Evolutionary conservation across 2,888 invertebrate species (phyloP).

Genomic region (Conops quadrifasciatus): DNA sequence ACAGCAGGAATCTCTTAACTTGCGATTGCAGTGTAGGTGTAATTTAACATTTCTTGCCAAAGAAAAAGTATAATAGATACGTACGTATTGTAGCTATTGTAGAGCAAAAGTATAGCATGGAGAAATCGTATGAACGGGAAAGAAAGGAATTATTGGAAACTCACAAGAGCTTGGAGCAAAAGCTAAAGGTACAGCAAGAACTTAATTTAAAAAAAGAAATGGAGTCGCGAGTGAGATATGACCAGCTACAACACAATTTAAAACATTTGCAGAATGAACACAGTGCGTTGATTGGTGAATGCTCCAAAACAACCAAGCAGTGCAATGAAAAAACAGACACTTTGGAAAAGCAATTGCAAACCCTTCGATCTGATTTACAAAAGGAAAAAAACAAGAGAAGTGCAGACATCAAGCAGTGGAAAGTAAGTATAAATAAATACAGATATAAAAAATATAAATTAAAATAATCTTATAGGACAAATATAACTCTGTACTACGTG

Average conservation of each 20-base stretch:
- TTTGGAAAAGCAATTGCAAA: constrained; percentile 66
- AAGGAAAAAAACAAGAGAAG: constrained; percentile 61
- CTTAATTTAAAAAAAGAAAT: constrained; percentile 67
- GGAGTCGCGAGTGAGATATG: constrained; percentile 67
- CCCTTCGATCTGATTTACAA: constrained; percentile 66
- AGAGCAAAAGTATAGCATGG: constrained; percentile 69
- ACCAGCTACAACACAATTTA: constrained; percentile 68
- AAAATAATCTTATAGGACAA: constrained; percentile 52
- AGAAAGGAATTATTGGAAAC: constrained; percentile 68
- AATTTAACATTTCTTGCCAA: background rate
- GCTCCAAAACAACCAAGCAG: constrained; percentile 65
- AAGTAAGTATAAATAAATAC: constrained; percentile 61
- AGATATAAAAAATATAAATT: background rate
- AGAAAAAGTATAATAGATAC: constrained; percentile 15
- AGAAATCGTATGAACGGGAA: constrained; percentile 69
- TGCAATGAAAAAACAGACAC: constrained; percentile 66
- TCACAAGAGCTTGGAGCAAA: constrained; percentile 66
- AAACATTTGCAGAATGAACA: constrained; percentile 68
- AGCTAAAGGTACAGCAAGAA: constrained; percentile 66
- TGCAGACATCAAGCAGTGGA: constrained; percentile 63
- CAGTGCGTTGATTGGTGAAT: constrained; percentile 67
- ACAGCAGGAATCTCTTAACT: constrained; percentile 70
- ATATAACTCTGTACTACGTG: constrained; percentile 52
- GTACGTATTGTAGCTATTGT: constrained; percentile 66
- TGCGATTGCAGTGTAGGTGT: constrained; percentile 69